phyloP scores from a whole-genome alignment of 2,113 vertebrate genomes.

The Phrynocephalus versicolor region DNA sequence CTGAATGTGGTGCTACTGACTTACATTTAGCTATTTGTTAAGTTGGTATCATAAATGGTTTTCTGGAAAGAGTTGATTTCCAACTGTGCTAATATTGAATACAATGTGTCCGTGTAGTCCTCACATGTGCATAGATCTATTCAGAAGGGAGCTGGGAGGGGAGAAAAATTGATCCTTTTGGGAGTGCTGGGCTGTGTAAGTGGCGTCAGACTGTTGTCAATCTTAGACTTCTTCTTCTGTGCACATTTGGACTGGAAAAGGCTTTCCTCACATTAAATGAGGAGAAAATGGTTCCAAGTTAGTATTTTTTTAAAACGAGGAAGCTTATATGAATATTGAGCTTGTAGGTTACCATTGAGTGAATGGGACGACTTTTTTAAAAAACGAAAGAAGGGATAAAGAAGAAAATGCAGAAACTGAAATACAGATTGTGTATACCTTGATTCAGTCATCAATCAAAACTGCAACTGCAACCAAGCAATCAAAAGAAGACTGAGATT shows the following conservation, averaged over 20 bases:
- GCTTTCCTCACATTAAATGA: neutral
- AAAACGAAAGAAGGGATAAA: no score
- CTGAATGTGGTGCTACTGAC: conserved; percentile 65
- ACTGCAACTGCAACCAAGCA: no score
- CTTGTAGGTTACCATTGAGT: neutral
- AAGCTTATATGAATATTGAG: neutral
- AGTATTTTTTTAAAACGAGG: neutral
- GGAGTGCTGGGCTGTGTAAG: neutral
- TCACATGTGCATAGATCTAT: neutral
- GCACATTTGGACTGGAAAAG: conserved; percentile 33
- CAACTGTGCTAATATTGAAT: conserved; percentile 32
- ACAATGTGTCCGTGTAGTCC: conserved; percentile 22
- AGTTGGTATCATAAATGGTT: neutral
- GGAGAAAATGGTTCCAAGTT: neutral
- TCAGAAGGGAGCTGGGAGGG: neutral
- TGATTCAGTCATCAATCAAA: no score
- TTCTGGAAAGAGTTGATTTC: conserved; percentile 29
- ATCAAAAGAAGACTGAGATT: no score
- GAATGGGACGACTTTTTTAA: neutral
- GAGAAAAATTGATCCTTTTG: neutral
- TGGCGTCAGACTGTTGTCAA: neutral
- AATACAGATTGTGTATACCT: no score
- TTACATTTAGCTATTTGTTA: conserved; percentile 37
- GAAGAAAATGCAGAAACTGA: no score
- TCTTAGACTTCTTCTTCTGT: conserved; percentile 18